A percentile compares a stretch with the other conserved stretches of the same genome.
Evolutionary conservation across 2,888 invertebrate species (phyloP).

Genomic region (Melinaea menophilus): DNA sequence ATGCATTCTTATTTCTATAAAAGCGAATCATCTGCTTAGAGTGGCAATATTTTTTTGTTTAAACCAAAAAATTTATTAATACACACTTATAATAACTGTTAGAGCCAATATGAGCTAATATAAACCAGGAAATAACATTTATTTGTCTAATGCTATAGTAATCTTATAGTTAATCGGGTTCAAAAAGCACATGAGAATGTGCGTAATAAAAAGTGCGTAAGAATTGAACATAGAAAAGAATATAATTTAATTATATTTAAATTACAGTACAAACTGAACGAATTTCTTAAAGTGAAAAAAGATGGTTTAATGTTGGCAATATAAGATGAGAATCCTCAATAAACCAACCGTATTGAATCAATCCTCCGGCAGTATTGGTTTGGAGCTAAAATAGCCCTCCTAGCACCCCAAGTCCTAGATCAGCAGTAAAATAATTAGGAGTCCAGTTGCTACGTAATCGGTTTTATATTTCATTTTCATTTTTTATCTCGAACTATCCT

Average conservation of each 20-base stretch:
- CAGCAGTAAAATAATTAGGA: conserved; percentile 24
- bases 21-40: no score
- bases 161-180: no score
- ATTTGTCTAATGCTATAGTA: no score
- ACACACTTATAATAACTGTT: no score
- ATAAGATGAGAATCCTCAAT: conserved; percentile 65
- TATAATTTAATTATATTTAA: conserved; percentile 18
- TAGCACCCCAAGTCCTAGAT: conserved; percentile 66
- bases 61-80: no score
- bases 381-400: conserved; percentile 57
- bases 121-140: no score
- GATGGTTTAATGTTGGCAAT: conserved; percentile 69
- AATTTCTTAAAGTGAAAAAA: conserved; percentile 66
- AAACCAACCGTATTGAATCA: conserved; percentile 56
- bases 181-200: no score
- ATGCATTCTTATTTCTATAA: no score
- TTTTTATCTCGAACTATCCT: not conserved
- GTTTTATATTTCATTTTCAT: conserved; percentile 19
- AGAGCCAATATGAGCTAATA: no score
- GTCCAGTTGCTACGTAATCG: conserved; percentile 16
- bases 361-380: conserved; percentile 56
- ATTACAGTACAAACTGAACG: conserved; percentile 57
- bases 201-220: no score
- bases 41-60: no score
- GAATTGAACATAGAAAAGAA: conserved; percentile 9